Evolutionary conservation across 2,797 vertebrate genomes (phyloP).

Genomic region (Tamandua tetradactyla): DNA sequence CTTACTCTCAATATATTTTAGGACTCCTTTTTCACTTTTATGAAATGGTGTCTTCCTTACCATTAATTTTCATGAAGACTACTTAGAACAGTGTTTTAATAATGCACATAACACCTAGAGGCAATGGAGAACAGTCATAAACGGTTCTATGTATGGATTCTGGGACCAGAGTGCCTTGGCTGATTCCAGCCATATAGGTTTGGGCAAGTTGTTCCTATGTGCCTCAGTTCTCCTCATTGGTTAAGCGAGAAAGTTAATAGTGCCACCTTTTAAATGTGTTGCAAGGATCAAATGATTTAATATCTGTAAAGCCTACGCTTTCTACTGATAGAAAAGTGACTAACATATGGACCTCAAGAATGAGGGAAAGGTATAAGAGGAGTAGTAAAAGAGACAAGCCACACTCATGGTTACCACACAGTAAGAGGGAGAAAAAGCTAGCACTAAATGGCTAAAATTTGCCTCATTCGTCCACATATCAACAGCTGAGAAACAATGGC

Average conservation of each 20-base stretch:
- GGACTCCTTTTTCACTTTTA: constrained; percentile 9
- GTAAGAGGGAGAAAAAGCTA: not conserved
- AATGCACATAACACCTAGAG: not conserved
- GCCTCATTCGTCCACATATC: not conserved
- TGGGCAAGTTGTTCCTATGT: not conserved
- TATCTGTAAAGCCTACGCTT: not conserved
- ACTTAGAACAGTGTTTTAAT: not conserved
- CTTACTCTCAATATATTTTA: not conserved
- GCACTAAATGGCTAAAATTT: not conserved
- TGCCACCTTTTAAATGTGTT: not conserved
- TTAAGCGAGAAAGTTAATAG: not conserved
- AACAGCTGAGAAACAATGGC: not conserved
- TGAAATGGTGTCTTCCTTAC: constrained; percentile 1
- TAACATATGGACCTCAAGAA: not conserved
- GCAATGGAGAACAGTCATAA: not conserved
- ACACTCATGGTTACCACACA: not conserved
- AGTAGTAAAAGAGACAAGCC: not conserved
- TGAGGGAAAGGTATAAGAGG: not conserved
- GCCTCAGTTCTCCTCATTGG: constrained; percentile 16
- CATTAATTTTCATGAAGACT: not conserved
- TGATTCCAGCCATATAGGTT: not conserved
- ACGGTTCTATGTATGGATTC: not conserved
- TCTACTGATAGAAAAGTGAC: constrained; percentile 23
- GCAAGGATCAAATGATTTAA: not conserved
- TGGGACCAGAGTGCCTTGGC: not conserved